A percentile compares a stretch with the other conserved stretches of the same genome.
These are phyloP conservation scores for Cynaeus angustus DNA, from an alignment of 2,888 invertebrate genomes.

Conservation along the genomic window DNA sequence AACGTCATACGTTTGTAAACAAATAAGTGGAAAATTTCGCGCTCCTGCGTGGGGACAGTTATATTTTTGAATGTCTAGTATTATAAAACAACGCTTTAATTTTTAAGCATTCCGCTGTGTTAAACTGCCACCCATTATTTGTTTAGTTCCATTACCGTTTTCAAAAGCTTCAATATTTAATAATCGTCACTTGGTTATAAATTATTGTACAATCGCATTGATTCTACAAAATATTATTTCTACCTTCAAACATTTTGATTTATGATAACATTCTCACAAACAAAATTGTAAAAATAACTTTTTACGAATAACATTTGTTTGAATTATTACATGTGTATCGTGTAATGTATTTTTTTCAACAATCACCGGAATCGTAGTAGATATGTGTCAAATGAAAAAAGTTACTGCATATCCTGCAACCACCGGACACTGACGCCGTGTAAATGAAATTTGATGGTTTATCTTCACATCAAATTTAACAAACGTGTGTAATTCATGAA, in stretches of 20 bases:
- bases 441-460: constrained; percentile 23
- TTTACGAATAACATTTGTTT: background rate
- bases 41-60: too few species aligned
- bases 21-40: too few species aligned
- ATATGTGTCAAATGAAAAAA: background rate
- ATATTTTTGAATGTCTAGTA: too few species aligned
- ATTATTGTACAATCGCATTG: background rate
- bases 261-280: background rate
- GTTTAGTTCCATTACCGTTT: background rate
- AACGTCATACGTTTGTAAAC: too few species aligned
- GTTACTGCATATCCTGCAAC: constrained; percentile 1
- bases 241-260: background rate
- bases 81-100: too few species aligned
- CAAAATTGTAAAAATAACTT: background rate
- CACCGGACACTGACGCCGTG: background rate
- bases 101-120: too few species aligned
- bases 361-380: too few species aligned
- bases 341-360: too few species aligned
- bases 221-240: background rate
- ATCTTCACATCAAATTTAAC: constrained; percentile 31
- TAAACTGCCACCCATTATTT: too few species aligned
- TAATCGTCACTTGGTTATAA: background rate
- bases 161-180: background rate
- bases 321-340: background rate
- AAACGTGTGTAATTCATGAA: constrained; percentile 22